Evolutionary conservation across 2,113 vertebrate species (phyloP).

Genomic region (Sitta europaea): DNA sequence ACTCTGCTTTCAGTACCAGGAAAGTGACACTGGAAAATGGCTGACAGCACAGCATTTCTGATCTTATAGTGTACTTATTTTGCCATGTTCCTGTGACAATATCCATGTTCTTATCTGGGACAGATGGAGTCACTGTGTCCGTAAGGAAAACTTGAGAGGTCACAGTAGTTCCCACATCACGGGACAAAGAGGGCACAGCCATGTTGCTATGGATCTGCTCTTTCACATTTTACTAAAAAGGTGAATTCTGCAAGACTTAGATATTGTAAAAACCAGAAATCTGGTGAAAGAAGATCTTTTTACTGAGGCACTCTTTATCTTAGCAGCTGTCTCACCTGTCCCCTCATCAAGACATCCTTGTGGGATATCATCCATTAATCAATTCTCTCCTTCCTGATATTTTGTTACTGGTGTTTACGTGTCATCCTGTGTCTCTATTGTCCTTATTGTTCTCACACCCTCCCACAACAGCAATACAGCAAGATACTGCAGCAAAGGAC

Average conservation of each 20-base stretch:
- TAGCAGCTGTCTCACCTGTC: not conserved
- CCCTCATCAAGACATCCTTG: not conserved
- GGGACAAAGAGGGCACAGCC: not conserved
- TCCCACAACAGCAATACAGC: not conserved
- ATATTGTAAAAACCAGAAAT: not conserved
- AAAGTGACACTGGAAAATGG: not conserved
- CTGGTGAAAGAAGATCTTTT: not conserved
- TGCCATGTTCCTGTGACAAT: not conserved
- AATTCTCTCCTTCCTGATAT: not conserved
- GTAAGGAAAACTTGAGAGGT: not conserved
- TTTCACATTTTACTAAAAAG: not conserved
- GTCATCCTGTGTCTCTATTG: not conserved
- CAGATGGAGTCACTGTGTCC: not conserved
- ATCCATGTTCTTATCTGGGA: not conserved
- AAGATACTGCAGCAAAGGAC: not conserved
- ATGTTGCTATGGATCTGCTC: not conserved
- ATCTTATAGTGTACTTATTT: not conserved
- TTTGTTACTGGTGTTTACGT: not conserved
- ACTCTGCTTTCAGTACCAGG: not conserved
- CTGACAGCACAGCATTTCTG: not conserved
- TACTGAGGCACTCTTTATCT: not conserved
- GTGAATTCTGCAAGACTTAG: not conserved
- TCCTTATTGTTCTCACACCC: constrained; percentile 1
- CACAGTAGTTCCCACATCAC: not conserved
- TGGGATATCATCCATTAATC: not conserved